Percentiles rank a stretch among this genome's conserved stretches.
These are phyloP conservation scores for Pseudomyrmex concolor DNA, from an alignment of 1,140 invertebrate genomes.

Conservation along the genomic window DNA sequence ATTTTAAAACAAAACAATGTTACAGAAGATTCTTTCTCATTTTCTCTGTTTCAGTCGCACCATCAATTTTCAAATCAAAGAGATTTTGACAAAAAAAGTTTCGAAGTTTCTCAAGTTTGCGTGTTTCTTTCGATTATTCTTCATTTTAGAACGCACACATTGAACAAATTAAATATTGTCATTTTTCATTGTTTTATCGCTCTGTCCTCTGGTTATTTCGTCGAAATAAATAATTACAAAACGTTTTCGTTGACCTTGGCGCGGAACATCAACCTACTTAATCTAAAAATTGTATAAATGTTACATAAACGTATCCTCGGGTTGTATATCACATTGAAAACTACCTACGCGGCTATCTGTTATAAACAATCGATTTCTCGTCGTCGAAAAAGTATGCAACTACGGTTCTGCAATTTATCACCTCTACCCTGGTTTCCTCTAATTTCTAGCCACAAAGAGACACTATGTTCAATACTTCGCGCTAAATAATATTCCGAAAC, in stretches of 20 bases:
- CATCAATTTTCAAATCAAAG: too few species aligned
- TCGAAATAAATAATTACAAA: constrained; percentile 30
- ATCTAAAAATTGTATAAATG: constrained; percentile 67
- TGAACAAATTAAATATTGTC: not conserved
- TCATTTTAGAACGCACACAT: too few species aligned
- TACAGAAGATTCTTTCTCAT: too few species aligned
- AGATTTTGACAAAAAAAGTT: too few species aligned
- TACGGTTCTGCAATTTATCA: constrained; percentile 41
- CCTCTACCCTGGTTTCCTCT: not conserved
- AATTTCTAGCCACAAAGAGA: not conserved
- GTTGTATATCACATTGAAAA: constrained; percentile 73
- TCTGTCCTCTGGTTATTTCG: not conserved
- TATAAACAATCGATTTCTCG: constrained; percentile 61
- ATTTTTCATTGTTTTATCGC: constrained; percentile 1
- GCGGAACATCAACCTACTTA: constrained; percentile 43
- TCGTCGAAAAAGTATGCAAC: constrained; percentile 65
- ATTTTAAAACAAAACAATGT: too few species aligned
- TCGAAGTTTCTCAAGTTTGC: too few species aligned
- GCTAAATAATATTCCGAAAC: too few species aligned
- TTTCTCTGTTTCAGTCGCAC: too few species aligned
- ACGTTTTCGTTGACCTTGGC: constrained; percentile 24
- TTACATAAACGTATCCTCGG: constrained; percentile 74
- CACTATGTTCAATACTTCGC: not conserved
- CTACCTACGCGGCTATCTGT: constrained; percentile 68
- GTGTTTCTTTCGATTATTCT: too few species aligned